Percentiles rank a stretch among this genome's conserved stretches.
Conservation (phyloP, 2,113 vertebrate species). For the Camelus dromedarius region DNA sequence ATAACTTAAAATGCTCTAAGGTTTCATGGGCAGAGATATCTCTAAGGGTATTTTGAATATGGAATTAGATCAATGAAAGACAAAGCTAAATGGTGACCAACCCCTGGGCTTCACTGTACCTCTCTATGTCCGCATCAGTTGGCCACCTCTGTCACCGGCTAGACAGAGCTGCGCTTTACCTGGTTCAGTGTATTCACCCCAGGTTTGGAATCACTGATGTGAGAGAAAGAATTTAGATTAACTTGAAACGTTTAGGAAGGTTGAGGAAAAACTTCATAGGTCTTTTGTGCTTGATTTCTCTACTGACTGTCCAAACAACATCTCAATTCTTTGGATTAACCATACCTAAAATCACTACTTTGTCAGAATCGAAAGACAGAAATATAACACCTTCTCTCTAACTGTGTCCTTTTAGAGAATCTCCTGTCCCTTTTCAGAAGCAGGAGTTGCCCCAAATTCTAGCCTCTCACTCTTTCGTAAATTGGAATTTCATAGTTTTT, state of each 20-base stretch:
- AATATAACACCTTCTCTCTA: background rate
- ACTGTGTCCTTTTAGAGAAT: background rate
- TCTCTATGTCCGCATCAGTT: background rate
- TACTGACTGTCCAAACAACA: background rate
- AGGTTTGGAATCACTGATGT: background rate
- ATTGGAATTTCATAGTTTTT: background rate
- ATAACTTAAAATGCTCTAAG: conserved; percentile 55
- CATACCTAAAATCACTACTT: background rate
- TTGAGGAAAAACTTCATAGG: background rate
- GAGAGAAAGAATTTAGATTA: background rate
- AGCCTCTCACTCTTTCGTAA: background rate
- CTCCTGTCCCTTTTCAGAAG: background rate
- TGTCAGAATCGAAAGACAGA: background rate
- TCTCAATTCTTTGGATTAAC: background rate
- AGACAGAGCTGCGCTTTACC: background rate
- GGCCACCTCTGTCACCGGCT: background rate
- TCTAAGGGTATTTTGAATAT: background rate
- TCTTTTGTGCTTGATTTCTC: background rate
- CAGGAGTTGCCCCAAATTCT: background rate
- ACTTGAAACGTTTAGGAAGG: background rate
- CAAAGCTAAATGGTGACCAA: background rate
- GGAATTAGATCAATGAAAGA: background rate
- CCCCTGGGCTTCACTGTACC: background rate
- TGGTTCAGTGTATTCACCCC: background rate
- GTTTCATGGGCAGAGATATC: background rate